These are phyloP conservation scores for Trachelus tabidus DNA, from an alignment of 2,888 invertebrate genomes.

Conservation along the genomic window DNA sequence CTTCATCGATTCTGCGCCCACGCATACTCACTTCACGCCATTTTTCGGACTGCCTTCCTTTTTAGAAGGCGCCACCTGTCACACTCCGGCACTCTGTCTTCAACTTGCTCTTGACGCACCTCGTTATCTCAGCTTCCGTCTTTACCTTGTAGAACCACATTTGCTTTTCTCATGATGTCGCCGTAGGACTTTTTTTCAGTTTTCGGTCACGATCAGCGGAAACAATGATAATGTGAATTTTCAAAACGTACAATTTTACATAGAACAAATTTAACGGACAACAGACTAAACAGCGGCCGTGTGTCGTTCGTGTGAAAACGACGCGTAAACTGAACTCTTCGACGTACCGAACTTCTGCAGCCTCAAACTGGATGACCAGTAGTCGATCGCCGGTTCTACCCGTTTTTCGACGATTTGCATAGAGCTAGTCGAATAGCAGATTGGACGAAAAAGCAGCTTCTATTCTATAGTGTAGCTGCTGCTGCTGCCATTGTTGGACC, in stretches of 20 bases:
- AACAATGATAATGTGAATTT: not conserved
- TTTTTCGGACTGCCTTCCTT: slow-evolving; percentile 36
- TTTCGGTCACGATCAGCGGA: not conserved
- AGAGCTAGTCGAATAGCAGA: slow-evolving; percentile 54
- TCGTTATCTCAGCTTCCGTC: not conserved
- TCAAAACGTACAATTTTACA: not conserved
- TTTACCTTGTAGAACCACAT: not conserved
- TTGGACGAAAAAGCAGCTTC: slow-evolving; percentile 40
- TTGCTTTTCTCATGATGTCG: slow-evolving; percentile 6
- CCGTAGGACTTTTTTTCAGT: slow-evolving; percentile 8
- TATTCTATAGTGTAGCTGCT: slow-evolving; percentile 42
- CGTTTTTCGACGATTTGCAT: slow-evolving; percentile 61
- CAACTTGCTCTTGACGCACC: not conserved
- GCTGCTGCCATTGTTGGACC: slow-evolving; percentile 57
- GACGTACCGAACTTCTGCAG: not conserved
- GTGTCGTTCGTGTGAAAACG: slow-evolving; percentile 41
- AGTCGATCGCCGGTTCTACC: slow-evolving; percentile 36
- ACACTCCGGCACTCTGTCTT: not conserved
- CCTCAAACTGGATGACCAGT: not conserved
- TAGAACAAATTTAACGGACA: not conserved
- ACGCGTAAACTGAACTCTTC: slow-evolving; percentile 42
- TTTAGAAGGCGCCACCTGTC: slow-evolving; percentile 8
- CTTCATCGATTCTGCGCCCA: slow-evolving; percentile 61
- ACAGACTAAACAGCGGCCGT: slow-evolving; percentile 3
- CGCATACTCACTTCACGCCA: slow-evolving; percentile 57